phyloP scores from a whole-genome alignment of 2,113 vertebrate genomes.

The Neolamprologus sp. region DNA sequence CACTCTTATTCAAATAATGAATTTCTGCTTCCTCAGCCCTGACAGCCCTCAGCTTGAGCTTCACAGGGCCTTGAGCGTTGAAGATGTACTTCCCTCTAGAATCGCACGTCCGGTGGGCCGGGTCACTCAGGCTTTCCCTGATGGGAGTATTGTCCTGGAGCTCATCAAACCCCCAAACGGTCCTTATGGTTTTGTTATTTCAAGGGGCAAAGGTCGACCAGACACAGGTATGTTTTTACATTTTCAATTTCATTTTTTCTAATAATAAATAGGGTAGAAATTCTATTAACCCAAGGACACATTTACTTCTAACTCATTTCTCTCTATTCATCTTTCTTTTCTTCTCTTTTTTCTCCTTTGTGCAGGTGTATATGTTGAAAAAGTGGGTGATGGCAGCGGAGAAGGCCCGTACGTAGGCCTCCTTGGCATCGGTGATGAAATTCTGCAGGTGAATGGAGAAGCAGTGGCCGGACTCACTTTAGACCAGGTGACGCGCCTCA shows the following conservation, averaged over 20 bases:
- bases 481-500: constrained; percentile 75
- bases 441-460: constrained; percentile 86
- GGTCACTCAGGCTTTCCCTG: constrained; percentile 80
- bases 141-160: constrained; percentile 84
- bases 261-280: not conserved
- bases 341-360: not conserved
- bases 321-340: not conserved
- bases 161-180: constrained; percentile 76
- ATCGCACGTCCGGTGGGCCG: constrained; percentile 73
- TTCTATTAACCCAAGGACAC: not conserved
- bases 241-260: not conserved
- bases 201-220: constrained; percentile 81
- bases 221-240: constrained; percentile 78
- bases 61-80: constrained; percentile 73
- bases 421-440: constrained; percentile 85
- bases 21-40: constrained; percentile 20
- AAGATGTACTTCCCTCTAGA: constrained; percentile 74
- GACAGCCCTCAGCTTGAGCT: constrained; percentile 56
- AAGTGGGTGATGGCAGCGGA: constrained; percentile 74
- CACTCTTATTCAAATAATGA: not conserved
- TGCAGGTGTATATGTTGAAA: constrained; percentile 87
- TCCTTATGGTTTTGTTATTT: constrained; percentile 85
- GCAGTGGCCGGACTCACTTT: constrained; percentile 80
- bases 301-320: not conserved
- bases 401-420: constrained; percentile 86